Base-by-base conservation (phyloP, 2,113 vertebrate species). In the Ellobius talpinus region DNA sequence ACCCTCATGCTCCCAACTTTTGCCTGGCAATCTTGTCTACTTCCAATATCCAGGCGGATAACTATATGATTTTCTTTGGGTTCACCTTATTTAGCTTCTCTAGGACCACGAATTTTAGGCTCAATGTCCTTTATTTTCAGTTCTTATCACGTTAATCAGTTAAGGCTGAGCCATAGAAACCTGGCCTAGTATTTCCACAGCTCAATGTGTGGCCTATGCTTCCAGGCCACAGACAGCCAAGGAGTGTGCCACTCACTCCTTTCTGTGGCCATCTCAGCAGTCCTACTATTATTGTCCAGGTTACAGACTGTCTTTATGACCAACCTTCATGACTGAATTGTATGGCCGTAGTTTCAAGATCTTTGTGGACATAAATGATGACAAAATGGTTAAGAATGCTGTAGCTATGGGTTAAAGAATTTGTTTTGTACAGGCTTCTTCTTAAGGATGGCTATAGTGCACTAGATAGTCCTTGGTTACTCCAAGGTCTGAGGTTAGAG, bases 361-460 rank as follows among this genome's bases (percentile, higher is more conserved):
- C 1, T 12, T 55, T 88, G 58, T n/a, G 19, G 63, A 58, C 19
- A 21, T 58, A 58, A 58, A 89, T 73, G 66, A 76, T 87, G 26
- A 31, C 14, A 88, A 95, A 90, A 36, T 42, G 74, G 21, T 24
- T 50, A 89, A 50, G 19, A 21, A 23, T 89, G 78, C 12, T 90
- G 29, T 63, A 78, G 7, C 21, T 50, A 79, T 26, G 79, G 39
- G 26, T 47, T 84, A 85, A 85, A n/a, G 17, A 77, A 45, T 39
- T 19, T 47, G 26, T 87, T 76, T 89, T 94, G 17, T 50, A 10
- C 11, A 79, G 55, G 7, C 94, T 96, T 73, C 13, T 93, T 79
- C 78, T 89, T 23, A 55, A 61, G 7, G 24, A 68, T 74, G 79
- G 14, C 29, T 45, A 10, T 2, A 42, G 65, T 58, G 31, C 19